Percentiles rank a stretch among this genome's conserved stretches.
phyloP scores from a whole-genome alignment of 30 jellyfish, hydroid and myxozoan genomes.

The Hydra vulgaris region DNA sequence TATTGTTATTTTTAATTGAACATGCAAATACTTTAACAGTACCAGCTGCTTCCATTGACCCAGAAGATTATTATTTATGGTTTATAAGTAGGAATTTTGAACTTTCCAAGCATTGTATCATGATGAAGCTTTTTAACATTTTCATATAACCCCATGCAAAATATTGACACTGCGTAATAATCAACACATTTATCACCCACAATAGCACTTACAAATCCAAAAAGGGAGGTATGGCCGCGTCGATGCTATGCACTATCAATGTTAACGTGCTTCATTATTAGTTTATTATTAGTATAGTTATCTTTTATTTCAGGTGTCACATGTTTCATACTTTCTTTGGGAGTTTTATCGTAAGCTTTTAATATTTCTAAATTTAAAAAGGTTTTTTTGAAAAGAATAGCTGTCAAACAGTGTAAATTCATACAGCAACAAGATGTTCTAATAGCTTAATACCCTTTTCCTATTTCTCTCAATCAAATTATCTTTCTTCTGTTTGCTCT shows the following conservation, averaged over 20 bases:
- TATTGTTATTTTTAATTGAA: neutral
- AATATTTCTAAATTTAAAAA: no score
- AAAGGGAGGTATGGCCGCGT: neutral
- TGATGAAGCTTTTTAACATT: neutral
- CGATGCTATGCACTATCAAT: constrained; percentile 1
- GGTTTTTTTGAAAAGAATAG: no score
- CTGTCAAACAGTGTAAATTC: no score
- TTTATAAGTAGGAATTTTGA: no score
- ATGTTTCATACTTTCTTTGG: no score
- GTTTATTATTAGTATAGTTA: neutral
- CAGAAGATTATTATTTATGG: no score
- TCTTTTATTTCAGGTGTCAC: neutral
- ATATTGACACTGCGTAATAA: neutral
- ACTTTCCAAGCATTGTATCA: neutral
- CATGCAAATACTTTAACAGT: neutral
- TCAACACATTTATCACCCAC: constrained; percentile 1
- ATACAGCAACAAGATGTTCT: no score
- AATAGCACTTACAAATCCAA: neutral
- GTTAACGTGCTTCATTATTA: neutral
- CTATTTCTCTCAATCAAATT: no score
- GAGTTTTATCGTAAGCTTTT: no score
- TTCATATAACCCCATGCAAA: neutral
- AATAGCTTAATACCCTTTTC: no score
- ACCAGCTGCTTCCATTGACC: constrained; percentile 1
- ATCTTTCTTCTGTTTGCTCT: no score